These are phyloP conservation scores for Beris chalybata DNA, from an alignment of 2,888 invertebrate species.

Conservation along the genomic window DNA sequence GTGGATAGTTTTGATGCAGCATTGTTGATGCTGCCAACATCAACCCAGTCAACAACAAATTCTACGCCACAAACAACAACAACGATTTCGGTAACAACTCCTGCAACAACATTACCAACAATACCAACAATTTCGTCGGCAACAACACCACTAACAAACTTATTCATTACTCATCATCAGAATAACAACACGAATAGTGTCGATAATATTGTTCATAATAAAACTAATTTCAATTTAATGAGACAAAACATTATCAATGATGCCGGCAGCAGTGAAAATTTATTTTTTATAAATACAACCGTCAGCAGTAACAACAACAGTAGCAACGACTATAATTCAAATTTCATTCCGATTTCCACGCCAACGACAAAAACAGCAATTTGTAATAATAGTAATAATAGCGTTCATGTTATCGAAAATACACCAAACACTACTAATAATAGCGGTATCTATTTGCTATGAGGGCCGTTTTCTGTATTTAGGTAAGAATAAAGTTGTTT, in stretches of 20 bases:
- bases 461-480: not conserved
- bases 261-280: conserved; percentile 2
- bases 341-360: conserved; percentile 23
- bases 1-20: conserved; percentile 30
- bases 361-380: conserved; percentile 10
- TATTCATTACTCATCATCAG: conserved; percentile 19
- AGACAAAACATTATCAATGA: conserved; percentile 9
- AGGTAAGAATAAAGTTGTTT: too few species aligned
- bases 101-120: conserved; percentile 34
- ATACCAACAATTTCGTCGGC: conserved; percentile 4
- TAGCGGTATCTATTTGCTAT: conserved; percentile 23
- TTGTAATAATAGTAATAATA: conserved; percentile 14
- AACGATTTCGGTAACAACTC: conserved; percentile 37
- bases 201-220: conserved; percentile 6
- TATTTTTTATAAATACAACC: conserved; percentile 17
- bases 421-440: conserved; percentile 15
- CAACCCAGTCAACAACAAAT: conserved; percentile 45
- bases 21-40: too few species aligned
- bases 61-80: conserved; percentile 47
- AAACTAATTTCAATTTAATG: not conserved
- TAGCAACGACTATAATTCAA: conserved; percentile 22
- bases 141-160: conserved; percentile 11
- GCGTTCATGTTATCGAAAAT: conserved; percentile 25
- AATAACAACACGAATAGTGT: not conserved
- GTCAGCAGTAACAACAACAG: conserved; percentile 3